Evolutionary conservation across 2,113 vertebrate species (phyloP), one percentile per base, ranked within the genome.

Genomic region (Archilochus colubris): DNA sequence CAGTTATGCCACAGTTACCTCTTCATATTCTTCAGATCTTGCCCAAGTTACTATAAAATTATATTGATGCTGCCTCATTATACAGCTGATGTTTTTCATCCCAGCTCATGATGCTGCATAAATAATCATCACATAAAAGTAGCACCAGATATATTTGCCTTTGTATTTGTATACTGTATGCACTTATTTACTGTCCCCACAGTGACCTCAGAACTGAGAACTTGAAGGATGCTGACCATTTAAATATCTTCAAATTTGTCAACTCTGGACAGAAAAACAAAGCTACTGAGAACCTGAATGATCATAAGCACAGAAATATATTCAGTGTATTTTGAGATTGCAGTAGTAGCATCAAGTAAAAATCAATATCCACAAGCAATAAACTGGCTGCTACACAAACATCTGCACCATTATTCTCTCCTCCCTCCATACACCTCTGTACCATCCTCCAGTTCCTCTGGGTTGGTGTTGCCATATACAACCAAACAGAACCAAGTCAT

Each of bases 401-500:
- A 86, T 80, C 61, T 70, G 38, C 80, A 92, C 51, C n/a, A 58
- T n/a, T 46, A 46, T 18, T 62, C 31, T 50, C n/a, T 31, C 38
- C 21, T 83, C n/a, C 57, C 12, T 23, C 43, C 20, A 51, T 24
- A 66, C 12, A 70, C 4, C 44, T 53, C 58, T 44, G 57, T 31
- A 72, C 44, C 31, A 63, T 7, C 33, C n/a, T 67, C 38, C 48
- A 43, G 27, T 11, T 81, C 43, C 77, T 70, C 23, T 0, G 1
- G 22, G 20, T 51, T 2, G 14, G 44, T 0, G 0, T 1, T 55
- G 28, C 68, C 62, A 7, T 3, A 2, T 0, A 33, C 3, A 48
- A 79, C 25, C 67, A 55, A 79, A 53, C 54, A 76, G 44, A 87
- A 73, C 6, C 33, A 63, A 86, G 44, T 5, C 66, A 87, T 2